phyloP scores from a whole-genome alignment of 2,888 invertebrate species.

The Dryobota labecula region DNA sequence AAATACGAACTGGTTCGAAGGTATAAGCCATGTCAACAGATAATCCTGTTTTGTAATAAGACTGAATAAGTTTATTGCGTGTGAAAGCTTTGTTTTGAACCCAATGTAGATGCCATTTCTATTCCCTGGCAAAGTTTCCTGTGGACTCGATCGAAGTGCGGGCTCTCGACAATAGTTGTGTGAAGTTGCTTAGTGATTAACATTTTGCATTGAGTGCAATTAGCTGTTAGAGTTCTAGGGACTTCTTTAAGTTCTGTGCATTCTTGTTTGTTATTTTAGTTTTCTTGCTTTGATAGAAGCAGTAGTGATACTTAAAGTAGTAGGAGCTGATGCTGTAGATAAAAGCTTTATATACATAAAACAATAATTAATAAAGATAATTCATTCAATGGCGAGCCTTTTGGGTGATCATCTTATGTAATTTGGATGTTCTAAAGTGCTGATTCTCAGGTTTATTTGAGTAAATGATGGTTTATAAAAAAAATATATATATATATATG shows the following conservation, averaged over 20 bases:
- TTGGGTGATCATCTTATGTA: no score
- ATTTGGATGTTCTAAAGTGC: no score
- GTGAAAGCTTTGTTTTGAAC: not conserved
- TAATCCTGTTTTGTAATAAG: not conserved
- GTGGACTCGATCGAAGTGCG: constrained; percentile 28
- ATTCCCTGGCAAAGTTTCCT: constrained; percentile 19
- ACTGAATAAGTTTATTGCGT: not conserved
- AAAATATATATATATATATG: no score
- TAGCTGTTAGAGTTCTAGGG: constrained; percentile 36
- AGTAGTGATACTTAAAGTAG: no score
- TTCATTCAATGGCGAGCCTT: no score
- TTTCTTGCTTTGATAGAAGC: not conserved
- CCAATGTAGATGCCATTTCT: constrained; percentile 3
- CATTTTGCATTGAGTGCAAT: constrained; percentile 53
- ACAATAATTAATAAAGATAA: no score
- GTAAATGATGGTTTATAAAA: no score
- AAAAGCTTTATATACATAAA: not conserved
- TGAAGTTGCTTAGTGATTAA: constrained; percentile 51
- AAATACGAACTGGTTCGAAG: not conserved
- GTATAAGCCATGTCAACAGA: not conserved
- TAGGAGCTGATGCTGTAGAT: not conserved
- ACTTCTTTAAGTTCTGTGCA: constrained; percentile 9
- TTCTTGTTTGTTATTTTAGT: not conserved
- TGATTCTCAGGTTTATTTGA: no score
- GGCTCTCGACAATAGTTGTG: constrained; percentile 22